A percentile compares a stretch with the other conserved stretches of the same genome.
These are phyloP conservation scores for Aleadryas rufinucha DNA, from an alignment of 2,113 vertebrate species.

Conservation along the genomic window DNA sequence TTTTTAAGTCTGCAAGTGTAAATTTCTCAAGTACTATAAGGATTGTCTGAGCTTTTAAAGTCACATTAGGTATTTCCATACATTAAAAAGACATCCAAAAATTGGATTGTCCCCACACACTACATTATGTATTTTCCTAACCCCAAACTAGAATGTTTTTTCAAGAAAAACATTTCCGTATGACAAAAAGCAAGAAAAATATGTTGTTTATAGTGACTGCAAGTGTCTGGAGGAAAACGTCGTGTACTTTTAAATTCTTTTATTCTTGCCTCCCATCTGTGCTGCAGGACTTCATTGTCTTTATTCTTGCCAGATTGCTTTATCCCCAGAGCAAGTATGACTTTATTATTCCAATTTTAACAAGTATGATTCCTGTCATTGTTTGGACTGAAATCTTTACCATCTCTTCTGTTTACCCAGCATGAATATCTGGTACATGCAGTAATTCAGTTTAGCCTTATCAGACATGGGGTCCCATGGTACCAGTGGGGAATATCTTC, in stretches of 20 bases:
- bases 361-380: slow-evolving; percentile 45
- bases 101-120: neutral
- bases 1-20: neutral
- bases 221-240: neutral
- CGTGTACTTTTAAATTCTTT: neutral
- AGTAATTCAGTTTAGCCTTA: slow-evolving; percentile 53
- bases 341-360: slow-evolving; percentile 51
- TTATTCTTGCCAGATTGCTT: neutral
- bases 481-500: slow-evolving; percentile 50
- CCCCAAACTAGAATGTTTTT: neutral
- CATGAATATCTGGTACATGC: neutral
- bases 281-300: neutral
- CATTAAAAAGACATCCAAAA: neutral
- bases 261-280: neutral
- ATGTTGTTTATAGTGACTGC: neutral
- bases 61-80: neutral
- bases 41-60: neutral
- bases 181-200: neutral
- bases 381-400: slow-evolving; percentile 22
- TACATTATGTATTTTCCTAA: neutral
- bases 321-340: slow-evolving; percentile 4
- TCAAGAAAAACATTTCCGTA: neutral
- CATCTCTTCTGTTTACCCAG: slow-evolving; percentile 60
- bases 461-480: slow-evolving; percentile 37
- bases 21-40: neutral